Evolutionary conservation across 2,888 invertebrate genomes (phyloP).

Genomic region (Laspeyria flexula): DNA sequence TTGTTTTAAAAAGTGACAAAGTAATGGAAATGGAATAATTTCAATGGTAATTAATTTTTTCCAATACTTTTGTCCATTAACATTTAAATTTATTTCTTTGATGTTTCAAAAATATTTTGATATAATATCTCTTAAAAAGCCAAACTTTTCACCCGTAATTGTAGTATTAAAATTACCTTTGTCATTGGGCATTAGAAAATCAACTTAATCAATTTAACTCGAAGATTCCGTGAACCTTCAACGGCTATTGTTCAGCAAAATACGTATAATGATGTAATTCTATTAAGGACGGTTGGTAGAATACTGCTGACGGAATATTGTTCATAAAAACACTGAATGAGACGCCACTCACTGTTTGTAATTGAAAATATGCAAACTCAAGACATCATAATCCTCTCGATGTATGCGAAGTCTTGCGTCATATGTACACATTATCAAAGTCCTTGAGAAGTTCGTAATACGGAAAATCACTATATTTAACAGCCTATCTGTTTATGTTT

Average conservation of each 20-base stretch:
- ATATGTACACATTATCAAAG: slow-evolving; percentile 3
- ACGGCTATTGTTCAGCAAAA: slow-evolving; percentile 7
- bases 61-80: no score
- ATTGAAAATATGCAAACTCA: slow-evolving; percentile 50
- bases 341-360: slow-evolving; percentile 18
- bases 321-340: slow-evolving; percentile 29
- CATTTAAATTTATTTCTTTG: no score
- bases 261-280: slow-evolving; percentile 31
- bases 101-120: no score
- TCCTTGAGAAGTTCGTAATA: slow-evolving; percentile 15
- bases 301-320: slow-evolving; percentile 8
- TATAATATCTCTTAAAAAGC: background rate
- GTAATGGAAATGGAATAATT: background rate
- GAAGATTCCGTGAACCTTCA: slow-evolving; percentile 1
- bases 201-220: slow-evolving; percentile 52
- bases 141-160: background rate
- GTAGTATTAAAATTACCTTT: slow-evolving; percentile 20
- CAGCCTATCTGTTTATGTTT: slow-evolving; percentile 11
- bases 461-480: background rate
- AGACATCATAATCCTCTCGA: slow-evolving; percentile 49
- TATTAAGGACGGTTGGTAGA: slow-evolving; percentile 7
- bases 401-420: slow-evolving; percentile 48
- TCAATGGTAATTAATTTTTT: no score
- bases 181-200: slow-evolving; percentile 45
- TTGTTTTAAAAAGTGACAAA: no score